phyloP scores from a whole-genome alignment of 2,888 invertebrate species.

The Dorcus hopei region DNA sequence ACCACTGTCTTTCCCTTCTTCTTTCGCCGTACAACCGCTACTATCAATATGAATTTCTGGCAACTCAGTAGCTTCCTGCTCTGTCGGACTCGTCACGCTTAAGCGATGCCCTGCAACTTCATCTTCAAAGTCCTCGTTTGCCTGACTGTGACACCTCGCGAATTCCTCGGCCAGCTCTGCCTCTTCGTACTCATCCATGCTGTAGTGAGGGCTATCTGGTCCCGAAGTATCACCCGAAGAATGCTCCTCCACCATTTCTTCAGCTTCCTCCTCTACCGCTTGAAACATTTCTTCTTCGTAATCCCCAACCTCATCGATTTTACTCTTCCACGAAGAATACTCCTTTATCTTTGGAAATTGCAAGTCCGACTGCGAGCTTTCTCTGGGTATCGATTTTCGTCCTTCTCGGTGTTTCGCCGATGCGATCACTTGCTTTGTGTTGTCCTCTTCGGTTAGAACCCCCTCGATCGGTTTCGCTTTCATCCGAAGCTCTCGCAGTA shows the following conservation, averaged over 20 bases:
- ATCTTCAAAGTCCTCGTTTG: neutral
- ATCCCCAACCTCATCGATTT: neutral
- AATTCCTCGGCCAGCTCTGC: slow-evolving; percentile 56
- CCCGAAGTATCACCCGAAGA: slow-evolving; percentile 87
- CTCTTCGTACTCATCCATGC: slow-evolving; percentile 69
- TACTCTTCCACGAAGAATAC: slow-evolving; percentile 49
- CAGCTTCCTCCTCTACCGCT: slow-evolving; percentile 42
- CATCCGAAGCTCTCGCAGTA: slow-evolving; percentile 70
- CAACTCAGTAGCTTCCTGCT: slow-evolving; percentile 43
- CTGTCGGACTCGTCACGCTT: slow-evolving; percentile 16
- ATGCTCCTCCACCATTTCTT: slow-evolving; percentile 36
- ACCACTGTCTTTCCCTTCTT: slow-evolving; percentile 41
- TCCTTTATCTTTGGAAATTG: slow-evolving; percentile 48
- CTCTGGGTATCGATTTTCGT: neutral
- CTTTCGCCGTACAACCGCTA: slow-evolving; percentile 42
- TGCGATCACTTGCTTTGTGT: slow-evolving; percentile 42
- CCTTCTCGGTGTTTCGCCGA: slow-evolving; percentile 43
- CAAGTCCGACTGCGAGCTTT: slow-evolving; percentile 9
- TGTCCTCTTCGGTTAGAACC: slow-evolving; percentile 45
- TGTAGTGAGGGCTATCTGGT: slow-evolving; percentile 78
- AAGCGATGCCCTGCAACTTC: neutral
- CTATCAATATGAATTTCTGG: slow-evolving; percentile 55
- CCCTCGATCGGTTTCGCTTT: slow-evolving; percentile 58
- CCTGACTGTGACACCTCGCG: slow-evolving; percentile 23
- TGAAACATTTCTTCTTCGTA: slow-evolving; percentile 25